Evolutionary conservation across 2,797 vertebrate species (phyloP).

Genomic region (Sandelia bainsii): DNA sequence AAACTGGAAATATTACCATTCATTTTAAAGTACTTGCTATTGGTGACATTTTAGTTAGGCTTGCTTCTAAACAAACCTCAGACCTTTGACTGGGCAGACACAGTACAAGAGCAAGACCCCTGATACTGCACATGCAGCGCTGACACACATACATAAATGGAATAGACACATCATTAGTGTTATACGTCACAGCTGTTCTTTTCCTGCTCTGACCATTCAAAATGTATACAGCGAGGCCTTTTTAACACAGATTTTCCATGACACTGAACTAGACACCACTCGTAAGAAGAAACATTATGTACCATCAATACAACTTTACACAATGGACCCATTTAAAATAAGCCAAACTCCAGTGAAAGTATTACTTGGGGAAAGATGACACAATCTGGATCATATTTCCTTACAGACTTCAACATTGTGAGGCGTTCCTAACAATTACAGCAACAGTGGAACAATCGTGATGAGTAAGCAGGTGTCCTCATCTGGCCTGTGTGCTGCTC

Average conservation of each 20-base stretch:
- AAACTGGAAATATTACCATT: too few relatives aligned
- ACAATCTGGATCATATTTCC: slow-evolving; percentile 34
- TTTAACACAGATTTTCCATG: background rate
- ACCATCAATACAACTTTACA: background rate
- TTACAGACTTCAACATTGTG: background rate
- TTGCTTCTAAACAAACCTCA: background rate
- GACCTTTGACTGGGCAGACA: background rate
- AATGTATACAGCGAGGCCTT: background rate
- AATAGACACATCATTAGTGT: background rate
- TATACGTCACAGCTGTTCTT: background rate
- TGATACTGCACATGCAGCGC: too few relatives aligned
- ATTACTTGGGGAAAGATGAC: slow-evolving; percentile 10
- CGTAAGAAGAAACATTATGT: background rate
- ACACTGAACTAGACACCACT: background rate
- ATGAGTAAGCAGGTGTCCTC: slow-evolving; percentile 21
- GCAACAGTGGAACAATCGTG: slow-evolving; percentile 10
- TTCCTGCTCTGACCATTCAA: background rate
- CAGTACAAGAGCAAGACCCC: too few relatives aligned
- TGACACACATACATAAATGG: background rate
- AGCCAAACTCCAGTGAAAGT: slow-evolving; percentile 6
- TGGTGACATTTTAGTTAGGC: too few relatives aligned
- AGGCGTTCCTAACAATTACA: slow-evolving; percentile 4
- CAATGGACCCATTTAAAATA: slow-evolving; percentile 25
- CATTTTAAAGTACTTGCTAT: too few relatives aligned
- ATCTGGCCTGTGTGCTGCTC: slow-evolving; percentile 4